Conservation (phyloP, 1,140 invertebrate species). For the Chymomyza costata region DNA sequence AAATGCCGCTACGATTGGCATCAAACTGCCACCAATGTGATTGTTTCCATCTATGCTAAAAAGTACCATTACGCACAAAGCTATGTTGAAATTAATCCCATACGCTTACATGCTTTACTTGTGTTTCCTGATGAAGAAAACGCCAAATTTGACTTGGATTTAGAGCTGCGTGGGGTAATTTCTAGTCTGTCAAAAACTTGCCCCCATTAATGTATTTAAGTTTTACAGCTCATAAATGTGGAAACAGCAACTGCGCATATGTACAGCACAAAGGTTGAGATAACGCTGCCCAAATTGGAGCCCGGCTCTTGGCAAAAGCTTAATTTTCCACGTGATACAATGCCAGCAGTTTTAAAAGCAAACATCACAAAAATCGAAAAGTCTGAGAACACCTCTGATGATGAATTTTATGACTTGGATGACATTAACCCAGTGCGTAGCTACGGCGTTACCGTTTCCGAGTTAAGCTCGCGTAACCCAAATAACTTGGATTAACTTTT, state of each 20-base stretch:
- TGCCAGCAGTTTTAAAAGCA: slow-evolving; percentile 35
- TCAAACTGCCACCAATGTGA: slow-evolving; percentile 88
- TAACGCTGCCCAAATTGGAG: slow-evolving; percentile 92
- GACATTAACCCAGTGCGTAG: slow-evolving; percentile 74
- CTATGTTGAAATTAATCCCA: slow-evolving; percentile 88
- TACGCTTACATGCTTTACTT: slow-evolving; percentile 85
- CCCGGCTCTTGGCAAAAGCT: slow-evolving; percentile 87
- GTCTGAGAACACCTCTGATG: slow-evolving; percentile 39
- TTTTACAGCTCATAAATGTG: slow-evolving; percentile 82
- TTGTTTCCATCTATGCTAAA: slow-evolving; percentile 93
- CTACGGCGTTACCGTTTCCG: slow-evolving; percentile 45
- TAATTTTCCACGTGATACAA: slow-evolving; percentile 78
- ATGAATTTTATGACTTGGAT: slow-evolving; percentile 70
- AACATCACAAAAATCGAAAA: slow-evolving; percentile 38
- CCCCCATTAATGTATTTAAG: neutral
- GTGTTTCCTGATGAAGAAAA: slow-evolving; percentile 87
- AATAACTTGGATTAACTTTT: slow-evolving; percentile 49
- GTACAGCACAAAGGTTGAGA: slow-evolving; percentile 95
- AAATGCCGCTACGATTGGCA: slow-evolving; percentile 95
- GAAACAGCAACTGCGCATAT: slow-evolving; percentile 84
- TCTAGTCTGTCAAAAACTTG: slow-evolving; percentile 14
- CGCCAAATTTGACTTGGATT: slow-evolving; percentile 85
- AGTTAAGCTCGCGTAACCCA: slow-evolving; percentile 44
- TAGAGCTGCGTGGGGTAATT: slow-evolving; percentile 90
- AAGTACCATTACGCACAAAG: slow-evolving; percentile 88